Evolutionary conservation across 1,140 invertebrate species (phyloP), one percentile per base, ranked within the genome.

Genomic region (Drosophila equinoxialis): DNA sequence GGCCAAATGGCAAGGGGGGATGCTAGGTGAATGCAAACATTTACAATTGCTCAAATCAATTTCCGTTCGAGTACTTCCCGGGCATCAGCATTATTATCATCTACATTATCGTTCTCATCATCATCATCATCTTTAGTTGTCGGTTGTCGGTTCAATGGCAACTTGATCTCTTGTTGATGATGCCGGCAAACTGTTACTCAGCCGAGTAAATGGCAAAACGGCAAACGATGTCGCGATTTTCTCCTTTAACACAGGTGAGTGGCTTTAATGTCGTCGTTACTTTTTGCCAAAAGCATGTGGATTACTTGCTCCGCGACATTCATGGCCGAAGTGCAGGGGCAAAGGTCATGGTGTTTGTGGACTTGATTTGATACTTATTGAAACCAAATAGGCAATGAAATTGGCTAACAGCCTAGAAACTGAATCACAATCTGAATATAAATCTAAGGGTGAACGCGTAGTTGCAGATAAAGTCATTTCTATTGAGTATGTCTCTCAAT

Each of bases 11-110:
- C 20, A 17, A 35, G 11, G 8, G 8, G 1, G 42, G 23, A 14
- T 6, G 23, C 33, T 39, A 7, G 37, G 30, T n/a, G 39, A 55
- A 59, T 35, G 33, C 59, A 78, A 65, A 73, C 73, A 80, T 78
- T 78, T 77, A 81, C 84, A 89, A 89, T 89, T 89, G 87, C 87
- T 90, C 86, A 90, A 90, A 90, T 90, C 78, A 81, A 90, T 90
- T 90, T 90, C 87, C 87, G 87, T 90, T 90, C 71, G 82, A 90
- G 80, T 90, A 78, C 71, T 76, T 83, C 55, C 51, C 63, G 42
- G 33, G 26, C 77, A 66, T 66, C 66, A 65, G 54, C 65, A 57
- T 64, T 68, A 33, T 63, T 62, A 59, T 67, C 54, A 4, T 20
- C 23, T 11, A 20, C 23, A 41, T 48, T 35, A 57, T 67, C 39